Evolutionary conservation across 2,113 vertebrate genomes (phyloP).

Genomic region (Cyprinodon brontotheroides): DNA sequence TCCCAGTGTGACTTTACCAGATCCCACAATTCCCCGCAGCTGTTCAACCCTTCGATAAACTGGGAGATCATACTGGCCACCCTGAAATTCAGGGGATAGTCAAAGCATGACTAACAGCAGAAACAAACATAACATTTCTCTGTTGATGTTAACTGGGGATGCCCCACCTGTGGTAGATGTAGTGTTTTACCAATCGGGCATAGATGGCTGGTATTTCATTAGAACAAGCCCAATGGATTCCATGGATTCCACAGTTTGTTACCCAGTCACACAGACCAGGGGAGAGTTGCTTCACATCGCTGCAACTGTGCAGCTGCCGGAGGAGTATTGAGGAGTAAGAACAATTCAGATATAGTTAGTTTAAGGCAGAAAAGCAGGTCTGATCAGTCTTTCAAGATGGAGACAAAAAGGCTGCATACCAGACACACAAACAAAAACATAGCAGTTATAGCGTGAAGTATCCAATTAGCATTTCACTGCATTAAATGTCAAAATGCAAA

Average conservation of each 20-base stretch:
- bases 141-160: too few species aligned
- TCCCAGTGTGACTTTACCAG: conserved; percentile 53
- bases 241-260: conserved; percentile 57
- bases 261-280: conserved; percentile 67
- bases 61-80: conserved; percentile 71
- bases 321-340: background rate
- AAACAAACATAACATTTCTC: background rate
- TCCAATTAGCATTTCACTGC: too few species aligned
- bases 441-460: too few species aligned
- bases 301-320: conserved; percentile 44
- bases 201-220: conserved; percentile 62
- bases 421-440: too few species aligned
- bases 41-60: conserved; percentile 72
- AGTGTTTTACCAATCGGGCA: conserved; percentile 57
- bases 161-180: conserved; percentile 69
- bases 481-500: too few species aligned
- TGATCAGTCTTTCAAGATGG: background rate
- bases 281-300: conserved; percentile 44
- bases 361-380: background rate
- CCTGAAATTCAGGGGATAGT: conserved; percentile 36
- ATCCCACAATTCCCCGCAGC: conserved; percentile 73
- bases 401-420: background rate
- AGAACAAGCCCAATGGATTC: conserved; percentile 44
- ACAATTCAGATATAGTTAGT: background rate
- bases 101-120: background rate